A percentile compares a stretch with the other conserved stretches of the same genome.
Conservation (phyloP, 2,888 invertebrate genomes). For the Theristus sp. region DNA sequence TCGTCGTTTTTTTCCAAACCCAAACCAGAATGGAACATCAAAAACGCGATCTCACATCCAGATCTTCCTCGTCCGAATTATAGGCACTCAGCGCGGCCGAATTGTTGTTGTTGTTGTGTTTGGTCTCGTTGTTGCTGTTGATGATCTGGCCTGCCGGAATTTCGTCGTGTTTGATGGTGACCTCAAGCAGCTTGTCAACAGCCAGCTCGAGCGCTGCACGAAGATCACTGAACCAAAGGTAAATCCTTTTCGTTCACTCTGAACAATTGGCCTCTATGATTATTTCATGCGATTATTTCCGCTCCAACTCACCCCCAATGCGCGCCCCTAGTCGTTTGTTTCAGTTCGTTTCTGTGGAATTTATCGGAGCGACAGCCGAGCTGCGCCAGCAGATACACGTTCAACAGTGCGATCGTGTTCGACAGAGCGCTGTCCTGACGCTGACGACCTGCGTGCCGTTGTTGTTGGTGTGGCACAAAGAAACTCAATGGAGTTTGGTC, state of each 20-base stretch:
- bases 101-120: background rate
- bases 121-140: background rate
- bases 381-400: constrained; percentile 29
- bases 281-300: too few relatives aligned
- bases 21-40: background rate
- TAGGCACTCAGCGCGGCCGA: constrained; percentile 9
- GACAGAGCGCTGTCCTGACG: too few relatives aligned
- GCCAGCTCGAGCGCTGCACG: constrained; percentile 79
- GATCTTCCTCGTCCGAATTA: constrained; percentile 4
- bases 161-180: constrained; percentile 23
- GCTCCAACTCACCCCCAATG: constrained; percentile 61
- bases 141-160: background rate
- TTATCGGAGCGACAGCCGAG: constrained; percentile 48
- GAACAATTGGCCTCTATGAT: too few relatives aligned
- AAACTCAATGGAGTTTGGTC: too few relatives aligned
- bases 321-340: constrained; percentile 61
- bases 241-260: too few relatives aligned
- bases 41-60: constrained; percentile 1
- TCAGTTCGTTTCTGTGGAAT: constrained; percentile 58
- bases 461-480: too few relatives aligned
- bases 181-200: constrained; percentile 45
- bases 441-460: too few relatives aligned
- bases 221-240: constrained; percentile 48
- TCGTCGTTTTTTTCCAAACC: background rate
- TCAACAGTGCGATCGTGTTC: background rate